Evolutionary conservation across 2,797 vertebrate species (phyloP).

Genomic region (Podarcis lilfordi): DNA sequence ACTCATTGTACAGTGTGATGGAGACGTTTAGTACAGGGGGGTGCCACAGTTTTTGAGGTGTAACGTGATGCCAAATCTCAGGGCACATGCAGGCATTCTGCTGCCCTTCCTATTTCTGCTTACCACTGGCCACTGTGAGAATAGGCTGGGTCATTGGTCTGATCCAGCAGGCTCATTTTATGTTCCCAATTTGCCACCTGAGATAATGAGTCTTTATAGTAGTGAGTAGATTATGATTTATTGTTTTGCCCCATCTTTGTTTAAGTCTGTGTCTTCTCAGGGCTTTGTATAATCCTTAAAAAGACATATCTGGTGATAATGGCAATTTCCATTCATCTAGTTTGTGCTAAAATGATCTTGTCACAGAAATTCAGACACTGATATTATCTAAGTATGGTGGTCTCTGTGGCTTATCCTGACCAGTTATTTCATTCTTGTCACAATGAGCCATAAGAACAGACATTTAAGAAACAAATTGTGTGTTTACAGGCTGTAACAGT

Average conservation of each 20-base stretch:
- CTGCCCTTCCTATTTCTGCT: too few species aligned
- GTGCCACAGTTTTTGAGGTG: too few species aligned
- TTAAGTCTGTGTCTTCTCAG: neutral
- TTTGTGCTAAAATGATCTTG: neutral
- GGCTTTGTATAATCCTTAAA: neutral
- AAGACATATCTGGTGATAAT: neutral
- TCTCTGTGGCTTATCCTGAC: neutral
- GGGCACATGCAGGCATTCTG: too few species aligned
- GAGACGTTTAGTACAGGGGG: too few species aligned
- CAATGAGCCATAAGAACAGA: neutral
- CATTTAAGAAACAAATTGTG: conserved; percentile 7
- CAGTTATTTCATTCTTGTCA: neutral
- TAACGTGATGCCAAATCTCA: too few species aligned
- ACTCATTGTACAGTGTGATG: too few species aligned
- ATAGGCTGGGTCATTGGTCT: too few species aligned
- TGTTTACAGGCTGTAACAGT: too few species aligned
- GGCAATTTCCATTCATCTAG: neutral
- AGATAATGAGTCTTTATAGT: neutral
- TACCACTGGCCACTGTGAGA: too few species aligned
- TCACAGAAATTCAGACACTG: neutral
- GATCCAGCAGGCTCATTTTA: too few species aligned
- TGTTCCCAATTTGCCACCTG: too few species aligned
- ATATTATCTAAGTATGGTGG: neutral
- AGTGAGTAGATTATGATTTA: neutral
- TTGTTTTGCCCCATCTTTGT: neutral